phyloP scores from a whole-genome alignment of 1,140 invertebrate species.

The fruit fly (Drosophila melanogaster) region Release_6_plus_ISO1_MT NT_037436.4:14275001-14275500 shows the following conservation, averaged over 20 bases:
- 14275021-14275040: neutral
- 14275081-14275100: conserved; percentile 39
- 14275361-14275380: conserved; percentile 98
- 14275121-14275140: conserved; percentile 71
- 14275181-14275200: conserved; percentile 70
- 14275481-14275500: conserved; percentile 97
- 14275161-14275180: conserved; percentile 48
- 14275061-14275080: conserved; percentile 45
- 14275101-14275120: conserved; percentile 67
- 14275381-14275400: conserved; percentile 98
- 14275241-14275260: conserved; percentile 97
- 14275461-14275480: conserved; percentile 96
- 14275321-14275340: conserved; percentile 97
- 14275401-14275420: conserved; percentile 94
- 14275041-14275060: conserved; percentile 42
- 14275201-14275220: conserved; percentile 95
- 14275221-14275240: conserved; percentile 96
- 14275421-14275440: conserved; percentile 96
- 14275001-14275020: conserved; percentile 1
- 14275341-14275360: conserved; percentile 96
- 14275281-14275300: conserved; percentile 97
- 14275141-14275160: conserved; percentile 64
- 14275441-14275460: conserved; percentile 95
- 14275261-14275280: conserved; percentile 97
- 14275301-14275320: conserved; percentile 97